phyloP scores from a whole-genome alignment of 1,140 invertebrate genomes.

The Caenorhabditis inopinata region DNA sequence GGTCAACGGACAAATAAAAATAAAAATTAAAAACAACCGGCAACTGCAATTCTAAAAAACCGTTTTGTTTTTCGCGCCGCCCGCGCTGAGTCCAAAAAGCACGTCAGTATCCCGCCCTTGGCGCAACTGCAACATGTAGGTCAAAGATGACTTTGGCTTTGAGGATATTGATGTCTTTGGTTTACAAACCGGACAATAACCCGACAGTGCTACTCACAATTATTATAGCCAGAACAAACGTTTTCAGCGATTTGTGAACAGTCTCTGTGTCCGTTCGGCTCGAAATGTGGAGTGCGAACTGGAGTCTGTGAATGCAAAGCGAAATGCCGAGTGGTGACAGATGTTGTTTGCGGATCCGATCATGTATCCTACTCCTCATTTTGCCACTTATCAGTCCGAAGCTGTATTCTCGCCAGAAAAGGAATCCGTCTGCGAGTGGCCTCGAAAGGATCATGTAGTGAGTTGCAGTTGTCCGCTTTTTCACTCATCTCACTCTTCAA shows the following conservation, averaged over 20 bases:
- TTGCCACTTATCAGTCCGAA: constrained; percentile 71
- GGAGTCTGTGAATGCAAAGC: constrained; percentile 38
- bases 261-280: constrained; percentile 29
- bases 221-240: no score
- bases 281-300: constrained; percentile 21
- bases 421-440: neutral
- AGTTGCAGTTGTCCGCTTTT: neutral
- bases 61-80: no score
- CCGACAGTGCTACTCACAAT: no score
- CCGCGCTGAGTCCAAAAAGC: no score
- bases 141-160: no score
- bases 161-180: no score
- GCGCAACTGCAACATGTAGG: no score
- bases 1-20: no score
- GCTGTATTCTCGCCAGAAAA: constrained; percentile 16
- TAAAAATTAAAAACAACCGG: no score
- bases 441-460: neutral
- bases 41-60: no score
- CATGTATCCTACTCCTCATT: constrained; percentile 78
- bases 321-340: constrained; percentile 66
- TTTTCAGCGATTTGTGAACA: constrained; percentile 32
- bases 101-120: no score
- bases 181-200: no score
- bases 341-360: constrained; percentile 75
- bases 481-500: neutral